These are phyloP conservation scores for Drosophila atroscutellata DNA, from an alignment of 2,888 invertebrate species.

Conservation along the genomic window DNA sequence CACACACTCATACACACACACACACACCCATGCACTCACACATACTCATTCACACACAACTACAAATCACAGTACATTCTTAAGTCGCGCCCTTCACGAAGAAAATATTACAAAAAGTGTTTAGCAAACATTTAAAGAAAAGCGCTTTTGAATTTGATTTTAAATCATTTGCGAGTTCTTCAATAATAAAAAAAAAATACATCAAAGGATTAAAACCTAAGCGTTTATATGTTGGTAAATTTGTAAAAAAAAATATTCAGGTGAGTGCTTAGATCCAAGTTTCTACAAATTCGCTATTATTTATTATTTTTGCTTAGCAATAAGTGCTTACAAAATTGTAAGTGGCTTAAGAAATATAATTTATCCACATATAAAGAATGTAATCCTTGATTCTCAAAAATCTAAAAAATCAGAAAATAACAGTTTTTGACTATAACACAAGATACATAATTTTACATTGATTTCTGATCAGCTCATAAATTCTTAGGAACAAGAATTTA, in stretches of 20 bases:
- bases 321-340: not conserved
- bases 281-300: not conserved
- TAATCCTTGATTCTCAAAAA: not conserved
- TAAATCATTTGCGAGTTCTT: constrained; percentile 29
- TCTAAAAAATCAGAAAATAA: not conserved
- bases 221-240: not conserved
- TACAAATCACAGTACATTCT: not conserved
- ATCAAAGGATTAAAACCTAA: not conserved
- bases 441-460: not conserved
- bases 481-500: not conserved
- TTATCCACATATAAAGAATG: not conserved
- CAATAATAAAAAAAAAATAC: not conserved
- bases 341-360: not conserved
- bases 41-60: not conserved
- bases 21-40: not conserved
- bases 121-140: constrained; percentile 30
- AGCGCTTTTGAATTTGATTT: constrained; percentile 25
- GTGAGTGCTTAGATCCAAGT: not conserved
- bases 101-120: constrained; percentile 9
- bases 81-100: not conserved
- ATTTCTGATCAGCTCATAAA: not conserved
- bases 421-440: not conserved
- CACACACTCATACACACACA: constrained; percentile 12
- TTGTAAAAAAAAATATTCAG: not conserved
- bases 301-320: not conserved